Conservation (phyloP, 2,113 vertebrate genomes). For the Sinosuthora webbiana region DNA sequence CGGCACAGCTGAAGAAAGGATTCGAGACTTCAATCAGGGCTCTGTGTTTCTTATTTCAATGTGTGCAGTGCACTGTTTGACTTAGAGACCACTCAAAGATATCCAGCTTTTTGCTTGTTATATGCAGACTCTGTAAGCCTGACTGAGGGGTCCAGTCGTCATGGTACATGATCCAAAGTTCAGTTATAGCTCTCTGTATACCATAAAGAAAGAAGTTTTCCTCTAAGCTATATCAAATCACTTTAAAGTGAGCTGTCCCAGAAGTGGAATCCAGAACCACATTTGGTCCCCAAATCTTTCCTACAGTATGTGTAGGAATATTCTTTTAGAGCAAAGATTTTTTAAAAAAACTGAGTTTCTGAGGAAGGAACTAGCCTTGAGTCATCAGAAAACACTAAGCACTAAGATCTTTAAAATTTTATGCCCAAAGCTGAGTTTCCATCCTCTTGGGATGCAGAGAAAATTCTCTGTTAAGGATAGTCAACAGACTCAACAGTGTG, state of each 20-base stretch:
- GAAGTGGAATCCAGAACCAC: neutral
- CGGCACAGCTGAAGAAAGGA: neutral
- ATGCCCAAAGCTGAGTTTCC: neutral
- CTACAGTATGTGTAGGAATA: neutral
- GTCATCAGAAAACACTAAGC: neutral
- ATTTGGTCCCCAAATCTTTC: neutral
- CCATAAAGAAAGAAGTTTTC: neutral
- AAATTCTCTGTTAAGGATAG: neutral
- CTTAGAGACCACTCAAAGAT: neutral
- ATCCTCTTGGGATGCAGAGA: neutral
- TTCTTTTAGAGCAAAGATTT: neutral
- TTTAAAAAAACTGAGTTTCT: too few relatives aligned
- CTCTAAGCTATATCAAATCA: neutral
- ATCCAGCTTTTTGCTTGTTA: neutral
- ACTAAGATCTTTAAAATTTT: neutral
- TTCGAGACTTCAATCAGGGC: neutral
- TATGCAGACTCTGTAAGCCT: neutral
- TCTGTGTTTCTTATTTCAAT: neutral
- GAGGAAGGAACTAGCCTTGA: neutral
- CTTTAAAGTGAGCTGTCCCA: neutral
- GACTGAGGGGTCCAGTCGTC: neutral
- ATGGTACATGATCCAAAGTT: neutral
- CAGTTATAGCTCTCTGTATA: neutral
- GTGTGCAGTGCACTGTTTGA: neutral
- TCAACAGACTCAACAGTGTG: neutral